Percentiles rank a stretch among this genome's conserved stretches.
Evolutionary conservation across 2,113 vertebrate species (phyloP).

Genomic region (Meles meles): DNA sequence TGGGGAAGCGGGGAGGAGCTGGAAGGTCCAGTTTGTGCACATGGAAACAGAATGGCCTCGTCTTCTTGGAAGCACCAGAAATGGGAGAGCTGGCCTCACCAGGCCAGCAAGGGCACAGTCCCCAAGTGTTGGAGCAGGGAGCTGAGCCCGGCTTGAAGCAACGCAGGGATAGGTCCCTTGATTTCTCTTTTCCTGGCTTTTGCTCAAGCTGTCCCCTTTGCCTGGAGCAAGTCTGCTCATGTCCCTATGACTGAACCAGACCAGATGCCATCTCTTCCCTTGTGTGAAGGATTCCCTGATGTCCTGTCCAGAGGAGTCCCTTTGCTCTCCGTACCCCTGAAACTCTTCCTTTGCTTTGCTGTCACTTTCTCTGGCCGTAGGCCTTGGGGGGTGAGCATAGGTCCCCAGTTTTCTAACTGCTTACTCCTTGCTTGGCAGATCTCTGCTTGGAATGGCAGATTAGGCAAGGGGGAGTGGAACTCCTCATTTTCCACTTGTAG

Average conservation of each 20-base stretch:
- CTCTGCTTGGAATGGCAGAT: not conserved
- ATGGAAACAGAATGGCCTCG: not conserved
- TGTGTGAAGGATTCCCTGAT: not conserved
- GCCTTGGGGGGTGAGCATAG: not conserved
- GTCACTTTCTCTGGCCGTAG: not conserved
- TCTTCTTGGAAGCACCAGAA: not conserved
- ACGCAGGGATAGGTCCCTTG: no score
- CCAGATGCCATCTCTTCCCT: not conserved
- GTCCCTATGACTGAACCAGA: not conserved
- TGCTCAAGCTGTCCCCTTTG: not conserved
- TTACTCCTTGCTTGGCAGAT: not conserved
- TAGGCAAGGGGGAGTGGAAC: not conserved
- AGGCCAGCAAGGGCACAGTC: not conserved
- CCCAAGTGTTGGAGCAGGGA: not conserved
- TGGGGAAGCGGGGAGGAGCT: not conserved
- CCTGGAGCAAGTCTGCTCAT: not conserved
- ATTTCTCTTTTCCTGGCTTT: constrained; percentile 1
- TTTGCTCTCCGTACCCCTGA: not conserved
- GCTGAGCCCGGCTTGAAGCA: not conserved
- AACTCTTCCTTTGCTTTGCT: not conserved
- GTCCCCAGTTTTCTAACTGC: not conserved
- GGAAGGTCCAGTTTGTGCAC: not conserved
- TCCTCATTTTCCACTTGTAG: not conserved
- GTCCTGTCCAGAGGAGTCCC: not conserved
- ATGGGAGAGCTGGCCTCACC: not conserved